These are phyloP conservation scores for Oryzaephilus surinamensis DNA, from an alignment of 1,140 invertebrate species.

Conservation along the genomic window DNA sequence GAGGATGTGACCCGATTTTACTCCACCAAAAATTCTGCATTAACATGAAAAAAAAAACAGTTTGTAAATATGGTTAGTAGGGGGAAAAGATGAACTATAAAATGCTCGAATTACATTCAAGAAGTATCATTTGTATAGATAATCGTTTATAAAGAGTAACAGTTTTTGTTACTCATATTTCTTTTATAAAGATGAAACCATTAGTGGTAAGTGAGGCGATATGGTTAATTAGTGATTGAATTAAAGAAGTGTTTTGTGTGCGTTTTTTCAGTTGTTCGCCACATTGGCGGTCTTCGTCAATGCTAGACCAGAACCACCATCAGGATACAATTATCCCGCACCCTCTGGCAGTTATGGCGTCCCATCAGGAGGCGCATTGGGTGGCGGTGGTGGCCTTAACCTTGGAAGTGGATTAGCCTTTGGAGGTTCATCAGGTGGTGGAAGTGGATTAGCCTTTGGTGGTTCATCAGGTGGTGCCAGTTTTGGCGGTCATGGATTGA, in stretches of 20 bases:
- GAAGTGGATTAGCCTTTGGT: too few species aligned
- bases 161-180: slow-evolving; percentile 17
- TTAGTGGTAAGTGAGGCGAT: slow-evolving; percentile 25
- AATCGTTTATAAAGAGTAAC: slow-evolving; percentile 25
- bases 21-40: slow-evolving; percentile 20
- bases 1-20: slow-evolving; percentile 30
- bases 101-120: slow-evolving; percentile 9
- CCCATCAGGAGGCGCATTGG: slow-evolving; percentile 29
- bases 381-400: background rate
- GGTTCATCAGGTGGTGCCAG: too few species aligned
- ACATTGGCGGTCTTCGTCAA: slow-evolving; percentile 15
- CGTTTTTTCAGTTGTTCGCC: slow-evolving; percentile 15
- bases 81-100: slow-evolving; percentile 24
- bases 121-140: slow-evolving; percentile 15
- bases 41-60: slow-evolving; percentile 6
- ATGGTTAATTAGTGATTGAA: background rate
- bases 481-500: too few species aligned
- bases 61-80: slow-evolving; percentile 2
- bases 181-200: slow-evolving; percentile 18
- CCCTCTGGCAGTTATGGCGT: slow-evolving; percentile 14
- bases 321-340: slow-evolving; percentile 14
- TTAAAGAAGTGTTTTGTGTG: background rate
- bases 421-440: too few species aligned
- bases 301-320: slow-evolving; percentile 18
- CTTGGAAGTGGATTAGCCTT: too few species aligned